Base-by-base conservation (phyloP, 2,797 vertebrate species). In the Acipenser transmontanus region DNA sequence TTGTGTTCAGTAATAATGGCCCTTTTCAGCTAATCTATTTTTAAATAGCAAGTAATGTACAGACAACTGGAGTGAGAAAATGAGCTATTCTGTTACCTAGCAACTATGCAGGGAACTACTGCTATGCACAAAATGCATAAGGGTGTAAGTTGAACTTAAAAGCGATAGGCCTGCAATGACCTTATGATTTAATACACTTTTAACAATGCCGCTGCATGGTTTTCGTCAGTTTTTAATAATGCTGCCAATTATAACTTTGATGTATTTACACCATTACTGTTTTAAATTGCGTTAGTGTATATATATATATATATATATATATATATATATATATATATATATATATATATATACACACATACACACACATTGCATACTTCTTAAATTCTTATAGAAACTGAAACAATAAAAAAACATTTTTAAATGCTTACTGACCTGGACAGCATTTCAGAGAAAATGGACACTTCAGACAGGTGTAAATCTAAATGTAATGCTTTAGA, bases 31-130 rank as follows among this genome's bases (percentile, higher is more conserved):
- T 56, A 20, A 69, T 69, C 63, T 63, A 64, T 68, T 64, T 63
- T 64, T 64, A 68, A 64, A 56, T 7, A 50, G 56, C 62, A 63
- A 59, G 68, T 69, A 65, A 67, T 81, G 73, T 62, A 72, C 73
- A 72, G 74, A 80, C 81, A 85, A 89, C 85, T 87, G 85, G 85
- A 86, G 86, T 81, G 82, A 88, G 87, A 83, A 73, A 70, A 78
- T 69, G 84, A 88, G 80, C 85, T 84, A 82, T 82, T 81, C 81
- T 87, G 94, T 96, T 95, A 89, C 94, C 86, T 93, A 92, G 94
- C 92, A 94, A 97, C 95, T 76, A 72, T 71, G 74, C 82, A 85
- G 87, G 75, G 87, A 85, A 82, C 78, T 83, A 81, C 84, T 81
- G 88, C 76, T 75, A 73, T 77, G 80, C 69, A 75, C 74, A 78